Percentiles rank a stretch among this genome's conserved stretches.
These are phyloP conservation scores for Cantharis flavilabris DNA, from an alignment of 2,888 invertebrate species.

Conservation along the genomic window DNA sequence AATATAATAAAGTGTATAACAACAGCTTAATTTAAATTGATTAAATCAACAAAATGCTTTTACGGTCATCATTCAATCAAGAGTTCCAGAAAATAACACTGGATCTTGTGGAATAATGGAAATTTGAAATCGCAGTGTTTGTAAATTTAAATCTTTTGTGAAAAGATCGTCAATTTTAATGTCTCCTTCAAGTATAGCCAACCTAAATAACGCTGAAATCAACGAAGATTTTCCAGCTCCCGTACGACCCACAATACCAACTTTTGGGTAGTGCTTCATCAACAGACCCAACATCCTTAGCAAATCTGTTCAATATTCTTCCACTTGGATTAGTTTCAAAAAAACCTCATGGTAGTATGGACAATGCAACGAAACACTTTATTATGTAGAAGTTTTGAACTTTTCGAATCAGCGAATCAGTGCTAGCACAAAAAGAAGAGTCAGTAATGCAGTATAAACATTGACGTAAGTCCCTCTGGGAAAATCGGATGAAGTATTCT, in stretches of 20 bases:
- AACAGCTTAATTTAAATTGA: neutral
- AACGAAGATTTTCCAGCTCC: constrained; percentile 84
- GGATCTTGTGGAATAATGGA: constrained; percentile 80
- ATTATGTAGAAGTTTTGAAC: constrained; percentile 72
- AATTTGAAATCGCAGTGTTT: constrained; percentile 65
- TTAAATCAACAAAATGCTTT: no score
- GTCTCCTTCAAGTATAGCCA: constrained; percentile 65
- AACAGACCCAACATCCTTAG: constrained; percentile 81
- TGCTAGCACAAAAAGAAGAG: constrained; percentile 60
- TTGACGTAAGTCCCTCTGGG: constrained; percentile 61
- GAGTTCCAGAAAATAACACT: constrained; percentile 72
- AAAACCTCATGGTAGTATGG: constrained; percentile 66
- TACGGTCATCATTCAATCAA: constrained; percentile 47
- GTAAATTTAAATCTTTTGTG: constrained; percentile 62
- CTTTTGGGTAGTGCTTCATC: constrained; percentile 75
- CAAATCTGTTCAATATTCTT: constrained; percentile 78
- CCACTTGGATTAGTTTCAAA: constrained; percentile 86
- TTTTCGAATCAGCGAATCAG: constrained; percentile 64
- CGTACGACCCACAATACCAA: constrained; percentile 82
- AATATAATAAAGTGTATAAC: neutral
- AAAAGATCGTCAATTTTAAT: constrained; percentile 73
- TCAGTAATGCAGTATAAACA: constrained; percentile 64
- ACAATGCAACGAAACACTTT: constrained; percentile 67
- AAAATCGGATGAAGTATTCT: constrained; percentile 21
- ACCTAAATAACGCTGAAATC: constrained; percentile 61